These are phyloP conservation scores for Ariopsis seemanni DNA, from an alignment of 2,113 vertebrate species.

Conservation along the genomic window DNA sequence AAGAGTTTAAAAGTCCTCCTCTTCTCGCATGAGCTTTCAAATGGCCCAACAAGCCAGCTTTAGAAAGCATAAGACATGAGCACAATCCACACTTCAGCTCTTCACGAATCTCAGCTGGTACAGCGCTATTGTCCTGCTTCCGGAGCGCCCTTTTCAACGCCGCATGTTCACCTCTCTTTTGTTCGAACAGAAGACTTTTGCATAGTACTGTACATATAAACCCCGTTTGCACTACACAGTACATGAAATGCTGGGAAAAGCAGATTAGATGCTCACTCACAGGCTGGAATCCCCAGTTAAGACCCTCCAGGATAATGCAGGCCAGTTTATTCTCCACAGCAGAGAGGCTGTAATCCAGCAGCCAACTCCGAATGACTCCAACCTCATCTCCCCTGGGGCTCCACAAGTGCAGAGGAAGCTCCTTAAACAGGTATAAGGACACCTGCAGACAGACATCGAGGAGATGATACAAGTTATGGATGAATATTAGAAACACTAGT, in stretches of 20 bases:
- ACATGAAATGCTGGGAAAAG: neutral
- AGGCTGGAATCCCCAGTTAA: conserved; percentile 86
- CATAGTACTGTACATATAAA: neutral
- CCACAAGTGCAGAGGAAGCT: conserved; percentile 89
- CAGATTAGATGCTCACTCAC: conserved; percentile 43
- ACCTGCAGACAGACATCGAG: conserved; percentile 74
- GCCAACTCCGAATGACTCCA: conserved; percentile 84
- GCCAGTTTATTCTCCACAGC: conserved; percentile 91
- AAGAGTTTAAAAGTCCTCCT: too few relatives aligned
- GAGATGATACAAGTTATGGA: neutral
- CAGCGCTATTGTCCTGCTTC: too few relatives aligned
- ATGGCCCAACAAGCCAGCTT: too few relatives aligned
- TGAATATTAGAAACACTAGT: neutral
- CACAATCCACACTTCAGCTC: too few relatives aligned
- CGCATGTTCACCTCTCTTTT: too few relatives aligned
- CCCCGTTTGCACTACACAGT: neutral
- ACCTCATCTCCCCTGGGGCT: conserved; percentile 79
- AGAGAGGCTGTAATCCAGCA: conserved; percentile 82
- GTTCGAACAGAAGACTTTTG: too few relatives aligned
- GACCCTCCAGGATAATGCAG: conserved; percentile 92
- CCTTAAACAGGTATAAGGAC: conserved; percentile 94
- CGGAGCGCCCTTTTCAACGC: too few relatives aligned
- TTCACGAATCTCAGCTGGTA: too few relatives aligned
- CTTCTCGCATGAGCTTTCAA: too few relatives aligned
- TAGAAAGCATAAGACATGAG: too few relatives aligned